Conservation (phyloP, 2,113 vertebrate genomes). For the Diadophis punctatus region DNA sequence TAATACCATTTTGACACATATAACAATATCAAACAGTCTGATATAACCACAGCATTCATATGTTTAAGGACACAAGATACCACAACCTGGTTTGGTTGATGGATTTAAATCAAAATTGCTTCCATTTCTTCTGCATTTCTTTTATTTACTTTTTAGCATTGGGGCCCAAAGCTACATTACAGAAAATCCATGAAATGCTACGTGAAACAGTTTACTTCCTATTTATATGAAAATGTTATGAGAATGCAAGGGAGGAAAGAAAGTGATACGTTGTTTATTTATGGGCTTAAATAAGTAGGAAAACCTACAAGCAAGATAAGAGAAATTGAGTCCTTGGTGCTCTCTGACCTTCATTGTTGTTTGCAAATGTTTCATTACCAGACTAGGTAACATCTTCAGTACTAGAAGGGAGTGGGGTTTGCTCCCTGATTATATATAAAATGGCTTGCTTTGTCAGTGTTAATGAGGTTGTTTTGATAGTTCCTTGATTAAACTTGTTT, state of each 20-base stretch:
- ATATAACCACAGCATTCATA: background rate
- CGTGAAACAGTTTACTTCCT: background rate
- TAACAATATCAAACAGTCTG: background rate
- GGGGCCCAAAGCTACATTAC: background rate
- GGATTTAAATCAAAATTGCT: background rate
- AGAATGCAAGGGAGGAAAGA: background rate
- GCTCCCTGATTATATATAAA: no score
- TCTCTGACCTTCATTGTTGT: no score
- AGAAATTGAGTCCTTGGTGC: no score
- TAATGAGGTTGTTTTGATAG: no score
- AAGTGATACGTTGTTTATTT: background rate
- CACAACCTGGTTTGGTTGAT: background rate
- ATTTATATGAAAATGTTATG: background rate
- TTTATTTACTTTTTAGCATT: background rate
- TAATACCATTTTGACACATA: background rate
- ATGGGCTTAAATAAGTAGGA: background rate
- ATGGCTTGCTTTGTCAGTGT: no score
- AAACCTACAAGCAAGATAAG: background rate
- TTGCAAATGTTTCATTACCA: no score
- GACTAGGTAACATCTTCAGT: no score
- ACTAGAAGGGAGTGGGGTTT: no score
- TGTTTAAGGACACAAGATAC: background rate
- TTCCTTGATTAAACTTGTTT: no score
- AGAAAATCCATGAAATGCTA: background rate
- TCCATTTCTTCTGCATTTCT: background rate